phyloP scores from a whole-genome alignment of 2,888 invertebrate genomes.

The Apomyelois bistriatella region DNA sequence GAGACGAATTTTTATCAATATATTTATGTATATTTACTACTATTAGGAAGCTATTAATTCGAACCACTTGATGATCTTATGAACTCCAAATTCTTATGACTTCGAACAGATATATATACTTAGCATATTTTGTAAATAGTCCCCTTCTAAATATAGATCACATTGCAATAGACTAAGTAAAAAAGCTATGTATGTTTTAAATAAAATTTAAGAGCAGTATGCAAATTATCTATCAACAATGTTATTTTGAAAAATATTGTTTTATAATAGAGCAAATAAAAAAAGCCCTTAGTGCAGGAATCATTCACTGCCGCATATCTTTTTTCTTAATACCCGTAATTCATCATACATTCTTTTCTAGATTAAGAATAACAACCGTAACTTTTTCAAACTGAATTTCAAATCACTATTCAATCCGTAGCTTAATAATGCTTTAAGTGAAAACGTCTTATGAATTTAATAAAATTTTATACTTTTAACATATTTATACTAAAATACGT shows the following conservation, averaged over 20 bases:
- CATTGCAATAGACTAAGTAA: conserved; percentile 37
- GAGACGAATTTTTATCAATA: conserved; percentile 68
- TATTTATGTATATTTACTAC: conserved; percentile 56
- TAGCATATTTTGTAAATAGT: conserved; percentile 71
- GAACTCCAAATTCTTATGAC: conserved; percentile 78
- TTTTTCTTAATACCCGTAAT: background rate
- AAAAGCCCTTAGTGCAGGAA: background rate
- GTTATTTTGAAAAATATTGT: conserved; percentile 1
- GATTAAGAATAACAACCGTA: background rate
- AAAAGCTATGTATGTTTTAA: conserved; percentile 24
- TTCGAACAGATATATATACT: conserved; percentile 55
- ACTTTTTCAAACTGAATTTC: background rate
- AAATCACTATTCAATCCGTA: conserved; percentile 43
- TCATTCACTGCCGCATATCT: conserved; percentile 11
- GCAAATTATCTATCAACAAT: too few relatives aligned
- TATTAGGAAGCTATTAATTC: conserved; percentile 68
- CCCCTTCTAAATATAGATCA: conserved; percentile 58
- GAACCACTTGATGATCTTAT: conserved; percentile 75
- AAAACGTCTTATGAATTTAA: conserved; percentile 76
- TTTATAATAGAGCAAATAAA: conserved; percentile 12
- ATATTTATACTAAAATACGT: conserved; percentile 56
- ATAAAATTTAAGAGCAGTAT: conserved; percentile 13
- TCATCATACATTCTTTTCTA: background rate
- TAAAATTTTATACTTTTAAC: conserved; percentile 66
- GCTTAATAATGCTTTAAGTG: conserved; percentile 75